Evolutionary conservation across 2,113 vertebrate species (phyloP).

Genomic region (Chitala chitala): DNA sequence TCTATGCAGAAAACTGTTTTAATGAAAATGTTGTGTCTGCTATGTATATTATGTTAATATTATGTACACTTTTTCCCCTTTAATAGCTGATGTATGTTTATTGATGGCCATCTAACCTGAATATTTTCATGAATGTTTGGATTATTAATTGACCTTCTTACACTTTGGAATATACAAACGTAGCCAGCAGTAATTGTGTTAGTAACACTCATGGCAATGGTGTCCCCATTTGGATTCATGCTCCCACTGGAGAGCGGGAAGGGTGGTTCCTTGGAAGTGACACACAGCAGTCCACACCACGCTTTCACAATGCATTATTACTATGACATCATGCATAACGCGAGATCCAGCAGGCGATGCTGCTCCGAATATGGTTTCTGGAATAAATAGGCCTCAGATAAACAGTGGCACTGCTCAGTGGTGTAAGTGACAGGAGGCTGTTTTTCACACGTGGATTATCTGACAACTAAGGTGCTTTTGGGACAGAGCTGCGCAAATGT

Average conservation of each 20-base stretch:
- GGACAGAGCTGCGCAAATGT: background rate
- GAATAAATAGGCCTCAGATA: background rate
- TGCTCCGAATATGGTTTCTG: background rate
- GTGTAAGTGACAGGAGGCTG: background rate
- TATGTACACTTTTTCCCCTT: background rate
- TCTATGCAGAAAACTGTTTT: too few species aligned
- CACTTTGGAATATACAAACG: background rate
- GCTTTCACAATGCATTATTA: conserved; percentile 39
- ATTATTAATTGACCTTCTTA: background rate
- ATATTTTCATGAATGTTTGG: background rate
- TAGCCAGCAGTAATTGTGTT: conserved; percentile 29
- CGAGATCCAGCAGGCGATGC: background rate
- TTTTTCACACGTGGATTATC: background rate
- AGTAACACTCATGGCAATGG: conserved; percentile 35
- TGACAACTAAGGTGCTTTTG: background rate
- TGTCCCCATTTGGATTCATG: conserved; percentile 39
- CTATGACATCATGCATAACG: conserved; percentile 22
- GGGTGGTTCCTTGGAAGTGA: conserved; percentile 32
- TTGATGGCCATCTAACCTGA: background rate
- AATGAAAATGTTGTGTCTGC: background rate
- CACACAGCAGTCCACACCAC: conserved; percentile 24
- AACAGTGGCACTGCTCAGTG: background rate
- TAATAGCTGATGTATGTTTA: background rate
- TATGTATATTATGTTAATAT: background rate
- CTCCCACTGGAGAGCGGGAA: too few species aligned